phyloP scores from a whole-genome alignment of 92 coral and sea anemone species.

The Isaurus tuberculatus region DNA sequence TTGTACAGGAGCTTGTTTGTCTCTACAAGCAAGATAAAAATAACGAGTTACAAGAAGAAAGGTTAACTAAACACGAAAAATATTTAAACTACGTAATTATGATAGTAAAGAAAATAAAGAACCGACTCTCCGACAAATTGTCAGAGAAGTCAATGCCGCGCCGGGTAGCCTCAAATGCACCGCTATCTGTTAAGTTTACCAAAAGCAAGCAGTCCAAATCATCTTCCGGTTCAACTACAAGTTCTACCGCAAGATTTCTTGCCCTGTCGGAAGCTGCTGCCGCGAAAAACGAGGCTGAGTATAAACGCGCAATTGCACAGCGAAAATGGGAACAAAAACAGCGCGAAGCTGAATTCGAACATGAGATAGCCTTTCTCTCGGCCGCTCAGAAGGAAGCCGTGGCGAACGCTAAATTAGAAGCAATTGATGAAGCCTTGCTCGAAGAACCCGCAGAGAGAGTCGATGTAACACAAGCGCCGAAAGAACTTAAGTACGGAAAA shows the following conservation, averaged over 20 bases:
- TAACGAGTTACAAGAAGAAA: slow-evolving; percentile 12
- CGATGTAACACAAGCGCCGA: neutral
- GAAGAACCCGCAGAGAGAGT: slow-evolving; percentile 18
- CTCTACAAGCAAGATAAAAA: slow-evolving; percentile 17
- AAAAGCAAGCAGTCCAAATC: neutral
- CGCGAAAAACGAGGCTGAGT: slow-evolving; percentile 52
- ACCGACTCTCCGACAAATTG: slow-evolving; percentile 42
- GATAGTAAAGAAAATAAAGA: slow-evolving; percentile 45
- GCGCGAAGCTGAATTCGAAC: slow-evolving; percentile 63
- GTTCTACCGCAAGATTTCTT: slow-evolving; percentile 28
- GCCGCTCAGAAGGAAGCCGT: slow-evolving; percentile 39
- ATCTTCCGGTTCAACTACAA: slow-evolving; percentile 14
- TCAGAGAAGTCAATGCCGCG: slow-evolving; percentile 33
- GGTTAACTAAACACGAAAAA: slow-evolving; percentile 26
- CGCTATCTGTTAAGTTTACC: slow-evolving; percentile 22
- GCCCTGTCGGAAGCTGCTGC: slow-evolving; percentile 61
- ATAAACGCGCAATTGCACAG: slow-evolving; percentile 36
- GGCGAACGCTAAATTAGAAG: slow-evolving; percentile 25
- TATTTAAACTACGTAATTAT: slow-evolving; percentile 28
- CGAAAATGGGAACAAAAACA: slow-evolving; percentile 43
- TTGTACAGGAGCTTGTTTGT: slow-evolving; percentile 20
- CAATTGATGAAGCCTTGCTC: slow-evolving; percentile 27
- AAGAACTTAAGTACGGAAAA: neutral
- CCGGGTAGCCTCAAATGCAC: neutral
- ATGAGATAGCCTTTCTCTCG: slow-evolving; percentile 19